A percentile compares a stretch with the other conserved stretches of the same genome.
Evolutionary conservation across 2,888 invertebrate species (phyloP).

Genomic region (Sminthurinus aureus): DNA sequence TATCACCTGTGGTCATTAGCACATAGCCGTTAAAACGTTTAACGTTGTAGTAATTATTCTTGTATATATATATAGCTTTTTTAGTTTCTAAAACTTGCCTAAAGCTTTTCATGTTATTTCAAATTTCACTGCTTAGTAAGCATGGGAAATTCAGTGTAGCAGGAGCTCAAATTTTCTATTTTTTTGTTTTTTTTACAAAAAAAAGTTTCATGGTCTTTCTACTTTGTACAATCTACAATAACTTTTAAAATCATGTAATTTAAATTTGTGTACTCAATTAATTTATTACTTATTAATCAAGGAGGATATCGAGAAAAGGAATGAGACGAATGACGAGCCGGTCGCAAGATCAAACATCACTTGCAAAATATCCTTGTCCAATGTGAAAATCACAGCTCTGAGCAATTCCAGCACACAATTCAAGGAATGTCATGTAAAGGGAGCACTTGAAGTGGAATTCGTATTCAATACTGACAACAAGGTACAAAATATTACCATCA

Average conservation of each 20-base stretch:
- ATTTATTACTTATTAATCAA: neutral
- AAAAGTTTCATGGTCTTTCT: too few relatives aligned
- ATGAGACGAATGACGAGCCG: conserved; percentile 24
- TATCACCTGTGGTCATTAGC: too few relatives aligned
- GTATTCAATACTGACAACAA: conserved; percentile 19
- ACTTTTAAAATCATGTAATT: too few relatives aligned
- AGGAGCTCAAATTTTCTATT: too few relatives aligned
- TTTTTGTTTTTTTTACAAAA: too few relatives aligned
- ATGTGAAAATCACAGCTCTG: conserved; percentile 7
- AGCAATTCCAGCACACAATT: neutral
- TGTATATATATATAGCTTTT: neutral
- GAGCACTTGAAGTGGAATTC: conserved; percentile 17
- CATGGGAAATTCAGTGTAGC: too few relatives aligned
- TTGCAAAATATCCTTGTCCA: conserved; percentile 23
- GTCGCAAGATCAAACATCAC: neutral
- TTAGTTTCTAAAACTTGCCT: too few relatives aligned
- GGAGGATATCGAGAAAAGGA: conserved; percentile 13
- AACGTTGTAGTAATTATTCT: neutral
- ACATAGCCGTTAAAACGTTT: too few relatives aligned
- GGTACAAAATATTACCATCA: conserved; percentile 13
- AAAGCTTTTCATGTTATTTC: too few relatives aligned
- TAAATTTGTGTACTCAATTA: neutral
- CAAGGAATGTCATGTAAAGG: conserved; percentile 12
- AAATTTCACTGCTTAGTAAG: too few relatives aligned
- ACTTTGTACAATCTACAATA: too few relatives aligned